A percentile compares a stretch with the other conserved stretches of the same genome.
Evolutionary conservation across 2,888 invertebrate species (phyloP).

Genomic region (Andrena hattorfiana): DNA sequence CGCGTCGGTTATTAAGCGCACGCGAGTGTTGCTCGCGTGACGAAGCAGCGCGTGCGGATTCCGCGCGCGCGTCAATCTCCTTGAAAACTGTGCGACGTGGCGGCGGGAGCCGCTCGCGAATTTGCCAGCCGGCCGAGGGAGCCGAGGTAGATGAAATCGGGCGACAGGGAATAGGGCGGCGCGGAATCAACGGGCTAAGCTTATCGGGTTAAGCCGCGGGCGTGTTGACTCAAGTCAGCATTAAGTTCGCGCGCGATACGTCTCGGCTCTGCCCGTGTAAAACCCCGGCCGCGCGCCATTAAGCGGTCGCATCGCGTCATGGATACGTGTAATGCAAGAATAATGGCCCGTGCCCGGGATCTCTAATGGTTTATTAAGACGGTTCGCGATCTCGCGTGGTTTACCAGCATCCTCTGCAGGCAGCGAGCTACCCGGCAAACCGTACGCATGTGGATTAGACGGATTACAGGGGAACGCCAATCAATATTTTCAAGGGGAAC

Average conservation of each 20-base stretch:
- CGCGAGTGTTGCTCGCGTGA: slow-evolving; percentile 41
- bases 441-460: too few species aligned
- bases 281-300: slow-evolving; percentile 31
- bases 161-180: slow-evolving; percentile 33
- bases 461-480: too few species aligned
- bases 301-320: slow-evolving; percentile 33
- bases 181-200: slow-evolving; percentile 46
- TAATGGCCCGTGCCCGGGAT: slow-evolving; percentile 24
- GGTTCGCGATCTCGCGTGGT: not conserved
- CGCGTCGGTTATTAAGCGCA: slow-evolving; percentile 46
- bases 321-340: slow-evolving; percentile 41
- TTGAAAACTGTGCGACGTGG: too few species aligned
- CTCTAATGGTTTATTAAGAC: slow-evolving; percentile 34
- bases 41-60: not conserved
- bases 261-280: slow-evolving; percentile 28
- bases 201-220: slow-evolving; percentile 50
- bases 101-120: too few species aligned
- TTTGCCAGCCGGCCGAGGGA: not conserved
- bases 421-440: too few species aligned
- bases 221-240: slow-evolving; percentile 57
- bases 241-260: slow-evolving; percentile 57
- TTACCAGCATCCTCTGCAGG: too few species aligned
- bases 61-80: too few species aligned
- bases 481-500: too few species aligned
- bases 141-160: slow-evolving; percentile 34